Percentiles rank a stretch among this genome's conserved stretches.
phyloP scores from a whole-genome alignment of 53 echinoderm and acorn worm species.

The Crossaster papposus region DNA sequence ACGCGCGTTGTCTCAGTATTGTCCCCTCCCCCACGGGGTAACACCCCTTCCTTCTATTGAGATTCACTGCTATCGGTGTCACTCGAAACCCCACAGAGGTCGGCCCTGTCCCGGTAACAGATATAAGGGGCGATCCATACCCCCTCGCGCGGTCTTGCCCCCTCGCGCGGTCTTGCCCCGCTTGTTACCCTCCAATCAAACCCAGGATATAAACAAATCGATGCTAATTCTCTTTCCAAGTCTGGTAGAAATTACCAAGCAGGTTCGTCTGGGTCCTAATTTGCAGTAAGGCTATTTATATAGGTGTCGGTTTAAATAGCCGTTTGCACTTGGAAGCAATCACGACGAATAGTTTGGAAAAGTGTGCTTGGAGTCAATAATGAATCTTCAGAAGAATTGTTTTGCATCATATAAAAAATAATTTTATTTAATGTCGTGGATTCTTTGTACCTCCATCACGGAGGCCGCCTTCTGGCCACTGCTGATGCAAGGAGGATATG shows the following conservation, averaged over 20 bases:
- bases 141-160: no score
- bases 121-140: conserved; percentile 48
- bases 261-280: no score
- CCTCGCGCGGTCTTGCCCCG: conserved; percentile 6
- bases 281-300: no score
- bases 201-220: conserved; percentile 3
- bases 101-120: conserved; percentile 24
- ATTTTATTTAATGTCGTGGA: no score
- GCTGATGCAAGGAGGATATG: no score
- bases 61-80: conserved; percentile 33
- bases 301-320: background rate
- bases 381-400: no score
- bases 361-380: background rate
- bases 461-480: no score
- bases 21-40: no score
- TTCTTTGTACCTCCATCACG: no score
- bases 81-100: conserved; percentile 9
- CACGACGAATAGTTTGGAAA: background rate
- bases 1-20: background rate
- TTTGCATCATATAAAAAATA: no score
- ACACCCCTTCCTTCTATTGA: conserved; percentile 13
- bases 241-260: background rate
- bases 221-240: conserved; percentile 28
- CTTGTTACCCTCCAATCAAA: conserved; percentile 28
- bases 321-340: background rate